A percentile compares a stretch with the other conserved stretches of the same genome.
These are phyloP conservation scores for Rotaria socialis DNA, from an alignment of 2,888 invertebrate genomes.

Conservation along the genomic window DNA sequence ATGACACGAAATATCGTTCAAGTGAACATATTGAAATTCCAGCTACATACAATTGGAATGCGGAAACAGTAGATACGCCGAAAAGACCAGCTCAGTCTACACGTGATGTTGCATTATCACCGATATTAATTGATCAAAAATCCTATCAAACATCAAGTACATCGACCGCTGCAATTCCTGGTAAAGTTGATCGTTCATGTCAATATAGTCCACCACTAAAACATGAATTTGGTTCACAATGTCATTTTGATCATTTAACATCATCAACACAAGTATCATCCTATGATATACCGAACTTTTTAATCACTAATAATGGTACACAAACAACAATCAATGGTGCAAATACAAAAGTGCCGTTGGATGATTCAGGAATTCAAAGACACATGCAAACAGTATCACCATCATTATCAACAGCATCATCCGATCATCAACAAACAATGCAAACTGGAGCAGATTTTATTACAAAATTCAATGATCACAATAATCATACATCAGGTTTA, in stretches of 20 bases:
- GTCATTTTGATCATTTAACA: not conserved
- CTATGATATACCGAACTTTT: not conserved
- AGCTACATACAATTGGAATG: not conserved
- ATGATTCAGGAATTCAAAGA: conserved; percentile 6
- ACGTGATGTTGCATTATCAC: not conserved
- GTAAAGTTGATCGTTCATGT: not conserved
- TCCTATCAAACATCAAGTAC: not conserved
- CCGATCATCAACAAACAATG: not conserved
- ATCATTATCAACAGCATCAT: not conserved
- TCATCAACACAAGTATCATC: conserved; percentile 17
- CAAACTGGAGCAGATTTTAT: not conserved
- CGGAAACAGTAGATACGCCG: not conserved
- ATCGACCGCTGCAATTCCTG: not conserved
- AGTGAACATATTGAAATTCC: not conserved
- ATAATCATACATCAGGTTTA: not conserved
- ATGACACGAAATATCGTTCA: not conserved
- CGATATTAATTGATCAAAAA: not conserved
- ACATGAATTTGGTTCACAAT: conserved; percentile 16
- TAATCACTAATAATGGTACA: not conserved
- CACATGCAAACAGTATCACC: not conserved
- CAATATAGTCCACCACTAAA: not conserved
- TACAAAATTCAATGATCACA: not conserved
- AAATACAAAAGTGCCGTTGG: not conserved
- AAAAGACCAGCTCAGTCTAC: not conserved
- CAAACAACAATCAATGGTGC: not conserved